Base-by-base conservation (phyloP, 2,797 vertebrate genomes). In the Peromyscus eremicus region DNA sequence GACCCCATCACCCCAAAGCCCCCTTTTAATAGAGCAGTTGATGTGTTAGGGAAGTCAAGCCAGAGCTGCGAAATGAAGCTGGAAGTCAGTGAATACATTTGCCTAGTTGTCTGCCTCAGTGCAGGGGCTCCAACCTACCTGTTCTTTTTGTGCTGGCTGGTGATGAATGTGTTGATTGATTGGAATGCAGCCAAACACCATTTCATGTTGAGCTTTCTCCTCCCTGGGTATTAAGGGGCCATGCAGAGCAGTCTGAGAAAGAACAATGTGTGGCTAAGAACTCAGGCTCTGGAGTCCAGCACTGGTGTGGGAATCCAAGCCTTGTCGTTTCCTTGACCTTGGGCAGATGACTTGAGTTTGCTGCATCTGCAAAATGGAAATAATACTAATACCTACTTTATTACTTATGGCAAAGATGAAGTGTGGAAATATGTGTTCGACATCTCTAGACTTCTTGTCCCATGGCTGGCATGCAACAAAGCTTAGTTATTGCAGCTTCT, bases 41-140 rank as follows among this genome's bases (percentile, higher is more conserved):
- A 95, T 82, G 90, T 96, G 71, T 91, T 94, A 94, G 76, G 37
- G 60, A 96, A 96, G 73, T 90, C 75, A 90, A 66, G 94, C 92
- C 80, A 49, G 89, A 91, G 87, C 89, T 93, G 95, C 49, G 90
- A 95, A 96, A 95, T 97, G 95, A 17, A 95, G 80, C 94, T 90
- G 95, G 95, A 98, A 94, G 97, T 96, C 95, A 92, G 87, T 43
- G 92, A 94, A 91, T 92, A 90, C 70, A 73, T 96, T 95, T 96
- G 83, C 94, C 96, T 79, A 83, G 96, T 96, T 97, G 93, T 97
- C 97, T 97, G 94, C 92, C 90, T 94, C 97, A 76, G 92, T 75
- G 21, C 66, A 43, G 92, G 90, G 96, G 96, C 88, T 95, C 94
- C 96, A 95, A 96, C 96, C 92, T 98, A 97, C 96, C 97, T 98